Conservation (phyloP, 1,140 invertebrate genomes). For the Anoplophora glabripennis region DNA sequence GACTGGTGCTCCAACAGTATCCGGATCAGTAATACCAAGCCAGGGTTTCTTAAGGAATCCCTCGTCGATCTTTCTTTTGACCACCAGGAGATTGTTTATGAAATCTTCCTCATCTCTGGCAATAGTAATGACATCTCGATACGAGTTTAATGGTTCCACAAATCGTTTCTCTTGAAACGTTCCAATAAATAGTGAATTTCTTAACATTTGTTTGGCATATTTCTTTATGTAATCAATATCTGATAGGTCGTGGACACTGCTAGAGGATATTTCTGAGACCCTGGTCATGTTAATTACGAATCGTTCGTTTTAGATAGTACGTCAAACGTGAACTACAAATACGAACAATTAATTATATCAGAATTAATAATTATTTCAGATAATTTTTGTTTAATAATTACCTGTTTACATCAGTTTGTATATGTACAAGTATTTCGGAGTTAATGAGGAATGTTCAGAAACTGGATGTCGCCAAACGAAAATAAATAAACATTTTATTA, state of each 20-base stretch:
- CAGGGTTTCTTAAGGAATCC: constrained; percentile 20
- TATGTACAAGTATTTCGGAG: too few relatives aligned
- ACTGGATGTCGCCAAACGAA: too few relatives aligned
- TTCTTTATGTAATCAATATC: constrained; percentile 23
- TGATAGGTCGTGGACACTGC: not conserved
- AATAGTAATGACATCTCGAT: constrained; percentile 36
- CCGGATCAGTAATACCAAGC: constrained; percentile 36
- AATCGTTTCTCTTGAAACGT: constrained; percentile 36
- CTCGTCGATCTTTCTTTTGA: constrained; percentile 24
- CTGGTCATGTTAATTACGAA: constrained; percentile 20
- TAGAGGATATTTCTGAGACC: constrained; percentile 17
- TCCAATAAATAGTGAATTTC: constrained; percentile 34
- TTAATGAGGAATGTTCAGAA: too few relatives aligned
- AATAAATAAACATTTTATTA: too few relatives aligned
- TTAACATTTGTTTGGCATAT: constrained; percentile 35
- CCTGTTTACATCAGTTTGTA: too few relatives aligned
- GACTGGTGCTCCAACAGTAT: constrained; percentile 31
- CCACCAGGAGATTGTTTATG: constrained; percentile 29
- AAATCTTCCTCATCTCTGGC: constrained; percentile 28
- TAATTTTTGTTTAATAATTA: too few relatives aligned
- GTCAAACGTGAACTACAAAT: too few relatives aligned
- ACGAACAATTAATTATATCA: too few relatives aligned
- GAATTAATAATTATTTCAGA: too few relatives aligned
- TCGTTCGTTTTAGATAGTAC: too few relatives aligned
- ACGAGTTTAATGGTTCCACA: constrained; percentile 32